Evolutionary conservation across 2,888 invertebrate genomes (phyloP).

Genomic region (Erebia epiphron): DNA sequence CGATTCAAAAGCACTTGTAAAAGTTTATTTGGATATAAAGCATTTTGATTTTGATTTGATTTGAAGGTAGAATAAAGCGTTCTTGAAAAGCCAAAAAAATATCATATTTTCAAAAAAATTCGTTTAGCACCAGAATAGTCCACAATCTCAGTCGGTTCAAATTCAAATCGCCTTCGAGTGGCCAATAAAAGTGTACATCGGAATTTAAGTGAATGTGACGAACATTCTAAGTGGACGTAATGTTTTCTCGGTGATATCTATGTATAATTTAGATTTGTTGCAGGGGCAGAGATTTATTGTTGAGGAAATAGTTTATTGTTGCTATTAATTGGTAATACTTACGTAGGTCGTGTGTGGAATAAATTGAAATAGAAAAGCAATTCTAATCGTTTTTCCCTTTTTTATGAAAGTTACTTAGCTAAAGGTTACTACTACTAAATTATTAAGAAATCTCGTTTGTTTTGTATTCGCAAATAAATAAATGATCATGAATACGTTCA

Average conservation of each 20-base stretch:
- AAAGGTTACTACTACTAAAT: no score
- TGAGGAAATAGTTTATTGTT: constrained; percentile 37
- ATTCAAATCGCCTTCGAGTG: constrained; percentile 50
- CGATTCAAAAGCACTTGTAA: no score
- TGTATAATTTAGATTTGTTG: constrained; percentile 32
- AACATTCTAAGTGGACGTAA: constrained; percentile 49
- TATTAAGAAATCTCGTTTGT: no score
- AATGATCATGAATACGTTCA: no score
- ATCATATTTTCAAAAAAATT: neutral
- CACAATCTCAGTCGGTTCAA: constrained; percentile 39
- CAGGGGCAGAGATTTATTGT: constrained; percentile 42
- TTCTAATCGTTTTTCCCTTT: neutral
- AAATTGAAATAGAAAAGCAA: neutral
- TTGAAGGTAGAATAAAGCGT: neutral
- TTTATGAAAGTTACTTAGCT: no score
- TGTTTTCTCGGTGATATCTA: constrained; percentile 28
- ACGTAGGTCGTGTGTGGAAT: constrained; percentile 13
- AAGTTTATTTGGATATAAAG: no score
- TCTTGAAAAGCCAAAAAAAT: neutral
- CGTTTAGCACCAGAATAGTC: constrained; percentile 24
- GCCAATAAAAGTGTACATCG: constrained; percentile 57
- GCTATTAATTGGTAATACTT: constrained; percentile 20
- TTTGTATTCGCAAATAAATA: no score
- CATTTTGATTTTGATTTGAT: no score
- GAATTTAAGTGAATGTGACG: constrained; percentile 57